Evolutionary conservation across 30 jellyfish, hydroid and myxozoan species (phyloP).

Genomic region (Nemopilema nomurai): DNA sequence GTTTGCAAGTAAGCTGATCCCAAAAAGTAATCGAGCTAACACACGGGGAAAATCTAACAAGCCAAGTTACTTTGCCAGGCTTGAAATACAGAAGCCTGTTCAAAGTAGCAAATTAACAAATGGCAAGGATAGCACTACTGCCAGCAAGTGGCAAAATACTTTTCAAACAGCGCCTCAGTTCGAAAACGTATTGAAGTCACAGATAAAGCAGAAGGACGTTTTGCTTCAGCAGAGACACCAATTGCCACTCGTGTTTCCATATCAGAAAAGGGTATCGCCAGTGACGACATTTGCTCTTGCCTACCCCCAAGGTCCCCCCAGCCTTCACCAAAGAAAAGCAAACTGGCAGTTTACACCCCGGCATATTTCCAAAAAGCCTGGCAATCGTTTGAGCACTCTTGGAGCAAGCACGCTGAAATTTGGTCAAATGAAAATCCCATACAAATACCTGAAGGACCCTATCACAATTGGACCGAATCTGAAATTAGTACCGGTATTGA

Average conservation of each 20-base stretch:
- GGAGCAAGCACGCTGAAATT: slow-evolving; percentile 3
- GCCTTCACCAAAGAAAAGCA: slow-evolving; percentile 2
- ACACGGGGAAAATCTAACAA: not conserved
- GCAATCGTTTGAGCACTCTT: not conserved
- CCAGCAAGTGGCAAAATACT: not conserved
- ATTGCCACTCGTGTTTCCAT: slow-evolving; percentile 25
- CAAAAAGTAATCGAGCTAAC: not conserved
- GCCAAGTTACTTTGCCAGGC: slow-evolving; percentile 24
- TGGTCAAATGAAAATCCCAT: slow-evolving; percentile 54
- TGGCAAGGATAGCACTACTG: not conserved
- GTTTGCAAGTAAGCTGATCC: not conserved
- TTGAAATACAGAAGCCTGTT: slow-evolving; percentile 7
- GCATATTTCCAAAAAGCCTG: not conserved
- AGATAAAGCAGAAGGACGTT: not conserved
- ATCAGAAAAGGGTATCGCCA: slow-evolving; percentile 25
- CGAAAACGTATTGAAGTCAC: not conserved
- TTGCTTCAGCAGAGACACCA: slow-evolving; percentile 1
- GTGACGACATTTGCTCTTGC: not conserved
- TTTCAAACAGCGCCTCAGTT: not conserved
- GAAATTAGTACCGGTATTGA: slow-evolving; percentile 53
- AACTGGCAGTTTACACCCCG: slow-evolving; percentile 1
- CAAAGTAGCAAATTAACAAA: not conserved
- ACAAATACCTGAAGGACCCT: slow-evolving; percentile 40
- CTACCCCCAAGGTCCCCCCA: not conserved
- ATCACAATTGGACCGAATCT: slow-evolving; percentile 45